phyloP scores from a whole-genome alignment of 2,888 invertebrate genomes.

The Thymelicus acteon region DNA sequence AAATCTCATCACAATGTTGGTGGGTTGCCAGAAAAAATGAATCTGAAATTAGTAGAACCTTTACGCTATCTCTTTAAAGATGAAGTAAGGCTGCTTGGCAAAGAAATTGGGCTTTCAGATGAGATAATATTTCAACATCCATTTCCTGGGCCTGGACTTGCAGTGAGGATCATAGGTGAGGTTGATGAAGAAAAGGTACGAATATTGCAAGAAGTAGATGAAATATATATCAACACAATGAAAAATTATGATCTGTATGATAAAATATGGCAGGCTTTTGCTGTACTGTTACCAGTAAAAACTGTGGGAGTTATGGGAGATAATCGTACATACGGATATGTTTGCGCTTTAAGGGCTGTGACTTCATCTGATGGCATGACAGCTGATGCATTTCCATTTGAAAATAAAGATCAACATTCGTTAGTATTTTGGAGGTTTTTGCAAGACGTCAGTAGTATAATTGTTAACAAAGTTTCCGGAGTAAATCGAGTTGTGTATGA shows the following conservation, averaged over 20 bases:
- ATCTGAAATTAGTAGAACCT: constrained; percentile 13
- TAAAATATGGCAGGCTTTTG: constrained; percentile 13
- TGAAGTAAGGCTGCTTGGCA: constrained; percentile 13
- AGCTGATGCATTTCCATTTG: constrained; percentile 24
- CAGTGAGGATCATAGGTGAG: constrained; percentile 9
- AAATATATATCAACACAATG: constrained; percentile 13
- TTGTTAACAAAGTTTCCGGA: constrained; percentile 16
- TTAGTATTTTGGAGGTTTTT: constrained; percentile 13
- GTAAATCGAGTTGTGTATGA: constrained; percentile 21
- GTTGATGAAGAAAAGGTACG: constrained; percentile 13
- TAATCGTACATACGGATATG: constrained; percentile 22
- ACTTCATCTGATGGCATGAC: constrained; percentile 27
- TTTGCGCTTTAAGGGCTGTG: constrained; percentile 26
- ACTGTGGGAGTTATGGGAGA: constrained; percentile 13
- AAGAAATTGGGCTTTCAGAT: constrained; percentile 12
- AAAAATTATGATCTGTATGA: constrained; percentile 13
- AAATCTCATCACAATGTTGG: constrained; percentile 19
- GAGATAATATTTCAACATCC: constrained; percentile 12
- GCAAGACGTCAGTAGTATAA: constrained; percentile 14
- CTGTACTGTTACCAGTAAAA: constrained; percentile 13
- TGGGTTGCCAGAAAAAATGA: constrained; percentile 17
- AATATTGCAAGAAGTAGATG: constrained; percentile 13
- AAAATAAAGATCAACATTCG: constrained; percentile 20
- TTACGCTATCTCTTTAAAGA: constrained; percentile 22
- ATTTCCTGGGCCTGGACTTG: constrained; percentile 18